Evolutionary conservation across 64 coral and sea anemone genomes (phyloP), one percentile per base, ranked within the genome.

Genomic region (Porites lutea): DNA sequence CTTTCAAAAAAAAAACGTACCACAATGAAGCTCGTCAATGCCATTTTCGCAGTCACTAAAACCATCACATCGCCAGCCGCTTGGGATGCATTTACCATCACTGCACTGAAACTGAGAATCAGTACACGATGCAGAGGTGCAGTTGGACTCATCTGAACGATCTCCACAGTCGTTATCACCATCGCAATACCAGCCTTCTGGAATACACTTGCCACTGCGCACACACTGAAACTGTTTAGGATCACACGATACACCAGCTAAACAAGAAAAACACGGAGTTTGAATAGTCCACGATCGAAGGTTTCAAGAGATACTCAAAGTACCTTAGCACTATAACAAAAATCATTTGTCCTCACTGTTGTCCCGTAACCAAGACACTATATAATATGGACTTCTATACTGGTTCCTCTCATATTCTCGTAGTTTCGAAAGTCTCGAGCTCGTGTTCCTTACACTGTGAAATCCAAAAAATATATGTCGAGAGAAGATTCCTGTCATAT

Each of bases 11-110:
- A 13, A 37, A 14, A 15, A 87, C 93, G 60, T 27, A 96, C 95
- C 95, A 86, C 95, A 96, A 64, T 83, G 48, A 48, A 83, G 3
- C 60, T 96, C 95, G 63, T 96, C 95, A 2, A 91, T 93, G 50
- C 87, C 81, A 81, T 96, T 91, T 0, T 48, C 73, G 59, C 95
- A 96, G 51, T 96, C 95, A 66, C 87, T 69, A 60, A 86, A 87
- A 18, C 90, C 90, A 62, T 96, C 95, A 86, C 95, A 96, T 8
- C 78, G 81, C 95, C 95, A 96, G 65, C 77, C 78, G 10, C 60
- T 23, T 4, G 95, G 83, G 46, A 63, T 78, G 62, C 95, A 96
- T 61, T 93, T 88, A 58, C 95, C 90, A 87, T 93, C 79, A 13
- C 52, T 78, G 59, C 95, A 96, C 69, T 23, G 63, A 69, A 96